These are phyloP conservation scores for Ichneumoninae sp. DNA, from an alignment of 2,888 invertebrate genomes.

Conservation along the genomic window DNA sequence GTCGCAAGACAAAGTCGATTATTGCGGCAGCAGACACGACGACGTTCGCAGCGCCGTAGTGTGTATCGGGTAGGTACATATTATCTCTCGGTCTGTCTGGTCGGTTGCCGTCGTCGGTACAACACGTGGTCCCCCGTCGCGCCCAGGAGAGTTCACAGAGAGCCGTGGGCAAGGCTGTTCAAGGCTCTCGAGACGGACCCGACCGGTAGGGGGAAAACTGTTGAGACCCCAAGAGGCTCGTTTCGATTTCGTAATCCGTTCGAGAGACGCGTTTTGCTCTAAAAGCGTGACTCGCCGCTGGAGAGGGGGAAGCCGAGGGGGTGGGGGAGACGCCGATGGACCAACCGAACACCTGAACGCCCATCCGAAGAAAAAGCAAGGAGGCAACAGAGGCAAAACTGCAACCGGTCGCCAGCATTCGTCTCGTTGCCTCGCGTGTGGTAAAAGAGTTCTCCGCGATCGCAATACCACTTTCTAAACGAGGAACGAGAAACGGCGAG, in stretches of 20 bases:
- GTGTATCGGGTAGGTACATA: constrained; percentile 32
- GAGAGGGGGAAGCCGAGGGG: background rate
- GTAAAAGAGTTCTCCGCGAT: background rate
- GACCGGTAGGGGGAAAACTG: constrained; percentile 7
- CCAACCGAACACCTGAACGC: background rate
- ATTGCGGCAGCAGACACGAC: constrained; percentile 16
- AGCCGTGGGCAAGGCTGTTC: constrained; percentile 81
- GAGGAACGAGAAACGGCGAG: constrained; percentile 3
- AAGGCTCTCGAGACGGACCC: constrained; percentile 74
- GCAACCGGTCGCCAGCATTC: constrained; percentile 27
- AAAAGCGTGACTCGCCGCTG: constrained; percentile 31
- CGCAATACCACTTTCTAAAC: constrained; percentile 50
- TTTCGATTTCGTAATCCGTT: constrained; percentile 62
- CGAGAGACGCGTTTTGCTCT: constrained; percentile 36
- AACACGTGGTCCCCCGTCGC: constrained; percentile 47
- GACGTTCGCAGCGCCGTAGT: constrained; percentile 20
- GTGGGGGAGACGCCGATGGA: background rate
- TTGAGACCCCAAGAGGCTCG: constrained; percentile 24
- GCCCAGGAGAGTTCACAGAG: constrained; percentile 48
- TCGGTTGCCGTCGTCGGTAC: constrained; percentile 32
- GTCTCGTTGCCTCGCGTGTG: background rate
- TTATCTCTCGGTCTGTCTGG: constrained; percentile 47
- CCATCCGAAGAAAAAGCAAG: background rate
- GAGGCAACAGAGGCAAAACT: constrained; percentile 2
- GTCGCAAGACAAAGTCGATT: constrained; percentile 10